These are phyloP conservation scores for Acrossocheilus fasciatus DNA, from an alignment of 2,797 vertebrate species.

Conservation along the genomic window DNA sequence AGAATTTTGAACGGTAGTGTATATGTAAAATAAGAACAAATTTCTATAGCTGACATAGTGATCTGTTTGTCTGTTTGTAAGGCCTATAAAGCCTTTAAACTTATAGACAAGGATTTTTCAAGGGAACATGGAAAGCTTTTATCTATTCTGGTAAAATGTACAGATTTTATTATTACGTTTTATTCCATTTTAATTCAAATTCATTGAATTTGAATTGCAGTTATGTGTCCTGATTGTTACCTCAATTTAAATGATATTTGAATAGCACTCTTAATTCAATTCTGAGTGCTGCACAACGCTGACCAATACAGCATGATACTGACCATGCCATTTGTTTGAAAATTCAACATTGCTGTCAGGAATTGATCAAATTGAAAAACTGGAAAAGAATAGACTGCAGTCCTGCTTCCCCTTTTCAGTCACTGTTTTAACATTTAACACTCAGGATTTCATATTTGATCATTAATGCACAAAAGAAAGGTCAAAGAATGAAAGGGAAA, in stretches of 20 bases:
- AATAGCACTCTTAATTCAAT: not conserved
- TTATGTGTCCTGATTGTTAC: not conserved
- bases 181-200: not conserved
- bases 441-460: constrained; percentile 42
- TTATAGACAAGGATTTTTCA: not conserved
- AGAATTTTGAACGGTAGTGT: not conserved
- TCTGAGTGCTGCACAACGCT: not conserved
- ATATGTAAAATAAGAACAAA: not conserved
- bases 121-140: not conserved
- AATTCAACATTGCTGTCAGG: not conserved
- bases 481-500: constrained; percentile 30
- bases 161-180: not conserved
- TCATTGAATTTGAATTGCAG: not conserved
- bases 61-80: not conserved
- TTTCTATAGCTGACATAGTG: not conserved
- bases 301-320: not conserved
- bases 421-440: constrained; percentile 44
- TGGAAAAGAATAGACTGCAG: constrained; percentile 1
- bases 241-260: not conserved
- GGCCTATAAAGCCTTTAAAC: not conserved
- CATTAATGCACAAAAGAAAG: constrained; percentile 47
- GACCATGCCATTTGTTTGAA: not conserved
- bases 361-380: not conserved
- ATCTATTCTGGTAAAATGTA: not conserved
- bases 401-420: not conserved